Evolutionary conservation across 2,113 vertebrate species (phyloP).

Genomic region (Hipposideros armiger): DNA sequence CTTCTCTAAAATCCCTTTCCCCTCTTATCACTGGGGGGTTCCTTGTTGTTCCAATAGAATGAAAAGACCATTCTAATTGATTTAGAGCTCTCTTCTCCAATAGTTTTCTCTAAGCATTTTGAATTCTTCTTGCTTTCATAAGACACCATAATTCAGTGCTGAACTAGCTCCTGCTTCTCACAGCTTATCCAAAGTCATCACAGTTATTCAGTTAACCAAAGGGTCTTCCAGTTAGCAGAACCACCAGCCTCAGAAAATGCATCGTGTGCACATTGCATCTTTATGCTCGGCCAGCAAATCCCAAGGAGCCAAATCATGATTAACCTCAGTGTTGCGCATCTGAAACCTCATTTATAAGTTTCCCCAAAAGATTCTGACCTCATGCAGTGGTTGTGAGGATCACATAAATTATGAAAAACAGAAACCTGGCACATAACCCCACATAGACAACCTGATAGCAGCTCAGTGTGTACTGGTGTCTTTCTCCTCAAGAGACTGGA

Average conservation of each 20-base stretch:
- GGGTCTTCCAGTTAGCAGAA: slow-evolving; percentile 1
- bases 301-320: slow-evolving; percentile 2
- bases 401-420: background rate
- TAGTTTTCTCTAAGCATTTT: slow-evolving; percentile 17
- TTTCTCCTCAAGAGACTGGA: background rate
- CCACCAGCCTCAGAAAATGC: background rate
- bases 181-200: background rate
- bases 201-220: background rate
- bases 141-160: background rate
- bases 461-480: background rate
- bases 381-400: background rate
- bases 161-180: background rate
- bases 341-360: background rate
- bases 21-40: background rate
- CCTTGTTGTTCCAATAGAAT: background rate
- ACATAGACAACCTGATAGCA: background rate
- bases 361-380: background rate
- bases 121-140: background rate
- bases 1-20: background rate
- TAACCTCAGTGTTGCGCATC: background rate
- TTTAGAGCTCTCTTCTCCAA: background rate
- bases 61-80: background rate
- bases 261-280: background rate
- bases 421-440: background rate
- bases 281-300: slow-evolving; percentile 7